Base-by-base conservation (phyloP, 2,113 vertebrate species). In the Planiliza haematocheilus region DNA sequence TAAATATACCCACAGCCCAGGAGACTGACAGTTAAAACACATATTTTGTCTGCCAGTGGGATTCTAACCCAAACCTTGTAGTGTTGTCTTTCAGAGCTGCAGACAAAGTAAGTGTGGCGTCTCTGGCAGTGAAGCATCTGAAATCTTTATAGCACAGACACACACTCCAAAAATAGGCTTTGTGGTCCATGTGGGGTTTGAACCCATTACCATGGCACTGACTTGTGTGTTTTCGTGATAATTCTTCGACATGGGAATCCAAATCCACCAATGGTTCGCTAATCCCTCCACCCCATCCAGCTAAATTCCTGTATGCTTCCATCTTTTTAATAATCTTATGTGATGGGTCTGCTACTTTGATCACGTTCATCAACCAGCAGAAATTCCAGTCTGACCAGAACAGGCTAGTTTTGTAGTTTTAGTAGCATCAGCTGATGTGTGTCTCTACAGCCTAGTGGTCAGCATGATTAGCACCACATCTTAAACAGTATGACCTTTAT, bases 121-220 rank as follows among this genome's bases (percentile, higher is more conserved):
- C 55, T 81, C 62, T 79, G 77, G 70, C 63, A 78, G 61, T 4
- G 1, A 71, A 65, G 18, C 41, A 41, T 52, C 10, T 71, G 67
- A 50, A 74, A 82, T 60, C 57, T 38, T 9, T 34, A 62, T 43
- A 67, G 41, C 11, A 17, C 34, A 46, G 3, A 20, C 7, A 50
- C 36, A 21, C 42, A n/a, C 17, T 48, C 76, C 16, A 1, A 77
- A 87, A 85, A 77, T 80, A 81, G 61, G 50, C 45, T 77, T 70
- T 80, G 66, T 63, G 69, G 77, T 79, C 49, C 17, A 1, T 60
- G 56, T 36, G 49, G 55, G 69, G 46, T 52, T 73, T 80, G 52
- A 78, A 73, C 36, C 48, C 55, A 79, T 71, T 59, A 75, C 42
- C 20, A 24, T 36, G 57, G 43, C 4, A 7, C 57, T 67, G 66